phyloP scores from a whole-genome alignment of 2,797 vertebrate genomes.

The Diglossa cyanea region DNA sequence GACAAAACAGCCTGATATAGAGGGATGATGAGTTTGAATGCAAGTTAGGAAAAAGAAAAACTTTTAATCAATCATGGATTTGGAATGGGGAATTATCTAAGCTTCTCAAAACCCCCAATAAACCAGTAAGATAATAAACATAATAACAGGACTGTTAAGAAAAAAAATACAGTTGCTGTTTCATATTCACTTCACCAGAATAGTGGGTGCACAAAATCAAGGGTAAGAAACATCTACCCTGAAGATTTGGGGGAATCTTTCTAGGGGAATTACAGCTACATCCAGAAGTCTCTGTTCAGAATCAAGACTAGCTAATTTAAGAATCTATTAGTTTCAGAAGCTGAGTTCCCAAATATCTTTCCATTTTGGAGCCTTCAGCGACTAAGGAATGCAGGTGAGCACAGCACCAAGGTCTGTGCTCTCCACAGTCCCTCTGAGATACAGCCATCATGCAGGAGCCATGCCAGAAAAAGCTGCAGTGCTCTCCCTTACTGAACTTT shows the following conservation, averaged over 20 bases:
- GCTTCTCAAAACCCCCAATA: not conserved
- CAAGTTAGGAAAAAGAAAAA: not conserved
- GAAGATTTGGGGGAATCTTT: not conserved
- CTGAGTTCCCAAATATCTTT: not conserved
- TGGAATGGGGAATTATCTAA: not conserved
- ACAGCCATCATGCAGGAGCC: rapidly evolving
- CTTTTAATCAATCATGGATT: not conserved
- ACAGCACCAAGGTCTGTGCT: not conserved
- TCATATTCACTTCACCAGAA: not conserved
- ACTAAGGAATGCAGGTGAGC: not conserved
- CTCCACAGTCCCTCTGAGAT: not conserved
- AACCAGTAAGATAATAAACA: not conserved
- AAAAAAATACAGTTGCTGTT: not conserved
- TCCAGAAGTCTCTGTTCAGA: not conserved
- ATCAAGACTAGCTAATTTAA: not conserved
- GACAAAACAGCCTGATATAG: not conserved
- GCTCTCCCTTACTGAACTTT: not conserved
- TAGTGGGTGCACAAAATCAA: not conserved
- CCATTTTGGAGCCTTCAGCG: not conserved
- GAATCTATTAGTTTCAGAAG: not conserved
- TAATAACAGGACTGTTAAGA: not conserved
- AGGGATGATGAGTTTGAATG: not conserved
- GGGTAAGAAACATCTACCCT: not conserved
- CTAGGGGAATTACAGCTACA: not conserved
- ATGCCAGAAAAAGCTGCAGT: not conserved